A percentile compares a stretch with the other conserved stretches of the same genome.
Evolutionary conservation across 92 coral and sea anemone genomes (phyloP).

Genomic region (Phymanthus crucifer): DNA sequence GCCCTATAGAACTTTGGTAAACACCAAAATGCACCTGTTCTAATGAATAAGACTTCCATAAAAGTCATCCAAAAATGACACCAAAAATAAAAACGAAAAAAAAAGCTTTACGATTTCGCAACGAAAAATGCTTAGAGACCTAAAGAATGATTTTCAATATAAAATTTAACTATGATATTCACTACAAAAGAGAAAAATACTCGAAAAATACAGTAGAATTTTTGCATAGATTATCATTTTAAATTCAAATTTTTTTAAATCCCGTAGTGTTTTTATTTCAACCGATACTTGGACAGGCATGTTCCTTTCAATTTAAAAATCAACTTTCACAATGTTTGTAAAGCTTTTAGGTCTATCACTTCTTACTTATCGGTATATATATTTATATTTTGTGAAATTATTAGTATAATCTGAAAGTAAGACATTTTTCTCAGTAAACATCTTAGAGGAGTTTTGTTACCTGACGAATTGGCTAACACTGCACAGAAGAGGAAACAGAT

Average conservation of each 20-base stretch:
- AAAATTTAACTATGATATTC: neutral
- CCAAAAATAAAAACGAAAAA: neutral
- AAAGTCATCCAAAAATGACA: neutral
- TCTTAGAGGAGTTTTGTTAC: neutral
- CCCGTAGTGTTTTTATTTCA: neutral
- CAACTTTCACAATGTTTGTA: neutral
- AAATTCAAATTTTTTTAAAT: neutral
- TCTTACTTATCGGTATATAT: neutral
- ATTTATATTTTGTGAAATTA: neutral
- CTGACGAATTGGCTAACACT: slow-evolving; percentile 5
- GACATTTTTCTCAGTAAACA: neutral
- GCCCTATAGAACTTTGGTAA: neutral
- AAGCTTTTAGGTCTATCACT: neutral
- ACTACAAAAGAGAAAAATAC: too few species aligned
- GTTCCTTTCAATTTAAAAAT: neutral
- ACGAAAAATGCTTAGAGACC: neutral
- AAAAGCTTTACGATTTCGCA: neutral
- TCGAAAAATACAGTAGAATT: too few species aligned
- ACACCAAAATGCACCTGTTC: neutral
- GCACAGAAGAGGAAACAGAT: neutral
- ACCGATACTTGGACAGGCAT: neutral
- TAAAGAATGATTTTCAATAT: neutral
- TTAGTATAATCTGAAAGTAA: neutral
- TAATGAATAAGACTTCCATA: neutral
- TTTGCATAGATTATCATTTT: neutral